phyloP scores from a whole-genome alignment of 2,888 invertebrate species.

The Cephus sareptanus region DNA sequence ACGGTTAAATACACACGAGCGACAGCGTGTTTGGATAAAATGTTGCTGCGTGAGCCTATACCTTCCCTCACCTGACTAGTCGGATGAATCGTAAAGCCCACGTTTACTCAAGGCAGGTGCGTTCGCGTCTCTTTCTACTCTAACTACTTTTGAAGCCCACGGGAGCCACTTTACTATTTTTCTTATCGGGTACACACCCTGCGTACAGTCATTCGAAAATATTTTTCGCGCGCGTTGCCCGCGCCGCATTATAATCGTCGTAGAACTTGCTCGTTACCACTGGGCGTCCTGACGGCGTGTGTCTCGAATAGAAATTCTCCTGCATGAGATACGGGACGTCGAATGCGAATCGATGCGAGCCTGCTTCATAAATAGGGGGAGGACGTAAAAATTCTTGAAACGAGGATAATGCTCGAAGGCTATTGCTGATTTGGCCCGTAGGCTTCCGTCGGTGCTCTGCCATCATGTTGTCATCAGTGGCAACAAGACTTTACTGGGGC shows the following conservation, averaged over 20 bases:
- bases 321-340: not conserved
- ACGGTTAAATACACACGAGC: conserved; percentile 19
- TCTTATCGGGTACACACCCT: not conserved
- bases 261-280: not conserved
- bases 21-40: conserved; percentile 21
- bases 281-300: not conserved
- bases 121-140: not conserved
- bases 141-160: not conserved
- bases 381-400: not conserved
- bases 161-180: not conserved
- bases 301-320: not conserved
- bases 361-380: not conserved
- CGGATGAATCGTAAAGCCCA: not conserved
- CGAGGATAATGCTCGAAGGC: not conserved
- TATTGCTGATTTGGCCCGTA: not conserved
- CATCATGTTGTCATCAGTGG: conserved; percentile 33
- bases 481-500: conserved; percentile 40
- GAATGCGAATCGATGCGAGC: not conserved
- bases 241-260: not conserved
- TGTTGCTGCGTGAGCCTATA: not conserved
- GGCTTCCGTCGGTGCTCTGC: conserved; percentile 13
- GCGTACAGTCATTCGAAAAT: not conserved
- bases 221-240: not conserved
- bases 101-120: not conserved
- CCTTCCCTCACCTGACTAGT: not conserved